A percentile compares a stretch with the other conserved stretches of the same genome.
Evolutionary conservation across 2,888 invertebrate genomes (phyloP).

Genomic region (Exocentrus adspersus): DNA sequence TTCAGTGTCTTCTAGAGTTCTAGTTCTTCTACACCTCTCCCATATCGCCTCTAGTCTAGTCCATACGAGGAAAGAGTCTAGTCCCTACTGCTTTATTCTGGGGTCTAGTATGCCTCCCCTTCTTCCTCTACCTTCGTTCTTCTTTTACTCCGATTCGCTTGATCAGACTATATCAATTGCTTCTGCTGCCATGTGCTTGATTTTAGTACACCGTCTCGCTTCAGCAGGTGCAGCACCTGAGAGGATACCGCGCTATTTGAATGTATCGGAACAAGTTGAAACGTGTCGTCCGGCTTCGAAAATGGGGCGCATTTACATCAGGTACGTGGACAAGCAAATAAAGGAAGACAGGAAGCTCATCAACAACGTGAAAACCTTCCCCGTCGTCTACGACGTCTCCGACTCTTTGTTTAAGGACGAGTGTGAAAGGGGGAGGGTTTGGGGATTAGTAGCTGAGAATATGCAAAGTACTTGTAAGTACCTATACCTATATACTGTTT

Average conservation of each 20-base stretch:
- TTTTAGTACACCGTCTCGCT: no score
- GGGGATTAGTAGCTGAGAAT: constrained; percentile 33
- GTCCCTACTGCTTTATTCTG: no score
- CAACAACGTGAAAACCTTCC: constrained; percentile 64
- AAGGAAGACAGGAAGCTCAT: constrained; percentile 65
- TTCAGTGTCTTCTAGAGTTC: no score
- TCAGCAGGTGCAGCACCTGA: neutral
- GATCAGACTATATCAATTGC: no score
- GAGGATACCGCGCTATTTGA: neutral
- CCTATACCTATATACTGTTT: no score
- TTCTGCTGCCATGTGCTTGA: no score
- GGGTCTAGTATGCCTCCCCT: no score
- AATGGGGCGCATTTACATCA: neutral
- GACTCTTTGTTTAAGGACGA: constrained; percentile 39
- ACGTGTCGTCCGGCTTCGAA: neutral
- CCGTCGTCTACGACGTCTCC: constrained; percentile 62
- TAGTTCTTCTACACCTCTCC: no score
- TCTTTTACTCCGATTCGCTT: no score
- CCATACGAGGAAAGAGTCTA: no score
- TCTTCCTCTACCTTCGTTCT: no score
- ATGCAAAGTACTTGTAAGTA: constrained; percentile 31
- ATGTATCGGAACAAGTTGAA: neutral
- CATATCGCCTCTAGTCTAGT: no score
- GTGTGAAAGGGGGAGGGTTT: constrained; percentile 22
- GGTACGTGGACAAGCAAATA: constrained; percentile 33